Conservation (phyloP, 2,113 vertebrate genomes). For the Oplegnathus fasciatus region DNA sequence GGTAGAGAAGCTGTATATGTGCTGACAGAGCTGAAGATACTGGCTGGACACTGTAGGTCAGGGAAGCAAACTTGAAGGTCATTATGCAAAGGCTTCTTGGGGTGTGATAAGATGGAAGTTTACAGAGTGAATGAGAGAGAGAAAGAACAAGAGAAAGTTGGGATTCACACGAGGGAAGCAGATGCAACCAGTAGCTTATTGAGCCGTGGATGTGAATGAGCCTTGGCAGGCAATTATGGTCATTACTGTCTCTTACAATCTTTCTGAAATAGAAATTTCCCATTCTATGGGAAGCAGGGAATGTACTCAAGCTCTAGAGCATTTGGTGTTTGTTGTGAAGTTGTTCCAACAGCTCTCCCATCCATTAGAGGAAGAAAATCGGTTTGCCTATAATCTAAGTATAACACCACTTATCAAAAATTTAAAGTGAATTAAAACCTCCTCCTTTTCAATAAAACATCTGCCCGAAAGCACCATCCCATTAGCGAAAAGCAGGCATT, state of each 20-base stretch:
- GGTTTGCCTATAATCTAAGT: slow-evolving; percentile 73
- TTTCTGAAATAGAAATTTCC: slow-evolving; percentile 60
- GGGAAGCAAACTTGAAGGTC: slow-evolving; percentile 17
- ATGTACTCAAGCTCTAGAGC: slow-evolving; percentile 55
- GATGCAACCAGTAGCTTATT: slow-evolving; percentile 55
- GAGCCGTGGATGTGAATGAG: slow-evolving; percentile 66
- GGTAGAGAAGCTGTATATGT: not conserved
- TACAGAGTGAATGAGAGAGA: not conserved
- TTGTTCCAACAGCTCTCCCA: slow-evolving; percentile 56
- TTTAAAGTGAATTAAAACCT: slow-evolving; percentile 74
- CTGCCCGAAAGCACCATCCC: slow-evolving; percentile 61
- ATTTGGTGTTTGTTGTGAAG: slow-evolving; percentile 61
- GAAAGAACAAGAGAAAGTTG: slow-evolving; percentile 2
- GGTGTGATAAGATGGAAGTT: not conserved
- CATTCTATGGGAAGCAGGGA: slow-evolving; percentile 38
- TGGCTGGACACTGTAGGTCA: slow-evolving; percentile 1
- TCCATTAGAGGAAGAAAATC: slow-evolving; percentile 58
- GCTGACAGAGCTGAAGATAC: slow-evolving; percentile 8
- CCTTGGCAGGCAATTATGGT: slow-evolving; percentile 71
- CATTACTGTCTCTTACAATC: slow-evolving; percentile 73
- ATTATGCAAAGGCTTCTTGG: not conserved
- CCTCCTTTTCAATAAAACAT: slow-evolving; percentile 78
- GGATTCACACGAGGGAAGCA: slow-evolving; percentile 33
- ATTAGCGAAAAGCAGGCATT: slow-evolving; percentile 67
- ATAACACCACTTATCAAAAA: slow-evolving; percentile 74